Base-by-base conservation (phyloP, 2,797 vertebrate species). In the Enteromius unitaeniatus region DNA sequence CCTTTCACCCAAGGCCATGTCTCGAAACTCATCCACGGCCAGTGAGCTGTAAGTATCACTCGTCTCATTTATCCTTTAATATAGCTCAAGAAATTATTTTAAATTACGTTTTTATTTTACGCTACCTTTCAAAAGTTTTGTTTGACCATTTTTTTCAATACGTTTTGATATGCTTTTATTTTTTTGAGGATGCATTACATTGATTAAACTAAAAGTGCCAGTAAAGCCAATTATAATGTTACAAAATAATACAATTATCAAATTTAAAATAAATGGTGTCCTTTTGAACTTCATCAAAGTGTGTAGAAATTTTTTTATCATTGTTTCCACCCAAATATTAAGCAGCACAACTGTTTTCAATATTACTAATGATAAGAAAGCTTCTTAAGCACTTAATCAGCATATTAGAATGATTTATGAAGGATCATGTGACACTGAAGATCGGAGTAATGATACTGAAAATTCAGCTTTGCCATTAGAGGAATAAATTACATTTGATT, bases 21-120 rank as follows among this genome's bases (percentile, higher is more conserved):
- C 97, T 87, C 93, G 96, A 88, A 98, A 97, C 91, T 96, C 96
- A 13, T 97, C 97, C 17, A 92, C 92, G 1, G 95, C 95, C 92
- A 97, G 96, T 1, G 97, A 99, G 91, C 91, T 97, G 97, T 99
- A 91, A 97, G 97, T 95, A 55, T 85, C 47, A 1, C 8, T 11
- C 3, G 0, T 40, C 17, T 45, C n/a, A 17, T 14, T 73, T 9
- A 40, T 28, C 65, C 13, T 21, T 73, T 17, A 40, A 62, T 19
- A 31, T 47, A 14, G 4, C 51, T 78, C 37, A 47, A 8, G 23
- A 17, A 4, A 34, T 13, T 64, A 19, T 28, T 28, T n/a, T n/a
- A 4, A 1, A 26, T 47, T 26, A 4, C 4, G 3, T 10, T 15
- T 26, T 58, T 80, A 1, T 31, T 79, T 79, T 67, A 15, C 14